Base-by-base conservation (phyloP, 2,113 vertebrate genomes). In the Micronycteris hirsuta region DNA sequence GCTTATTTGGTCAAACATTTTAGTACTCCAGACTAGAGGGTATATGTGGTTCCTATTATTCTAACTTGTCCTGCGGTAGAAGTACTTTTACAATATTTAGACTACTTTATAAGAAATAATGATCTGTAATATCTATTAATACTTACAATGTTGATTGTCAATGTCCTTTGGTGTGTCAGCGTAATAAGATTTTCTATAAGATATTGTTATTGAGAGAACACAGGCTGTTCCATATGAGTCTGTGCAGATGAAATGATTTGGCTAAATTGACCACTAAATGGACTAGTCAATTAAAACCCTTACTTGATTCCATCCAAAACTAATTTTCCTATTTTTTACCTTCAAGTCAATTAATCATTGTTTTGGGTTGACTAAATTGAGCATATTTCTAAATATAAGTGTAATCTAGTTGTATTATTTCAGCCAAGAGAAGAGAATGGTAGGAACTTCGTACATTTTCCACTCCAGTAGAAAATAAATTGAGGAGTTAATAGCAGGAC, bases 261-360 rank as follows among this genome's bases (percentile, higher is more conserved):
- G 26, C 24, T 70, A 19, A 87, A 63, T 47, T 95, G 56, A 24
- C 14, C 41, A 47, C 54, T 56, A 22, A 56, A 56, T 56, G 20
- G 54, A 22, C 20, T 56, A 56, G 41, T 87, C 41, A 89, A 36
- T 74, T 93, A 93, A 85, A 96, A 81, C 1, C 3, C 36, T 78
- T 78, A 78, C 8, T 92, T 87, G 87, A 74, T 87, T 71, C 17
- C 28, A 81, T 74, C 20, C 93, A 63, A 94, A 93, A 63, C n/a
- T 33, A 81, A 89, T 85, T 94, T 94, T 93, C 2, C 45, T 86
- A 13, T 22, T 78, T 26, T 89, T 83, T 83, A 9, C 7, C 26
- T 90, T 88, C 38, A 91, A 76, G 90, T 74, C 38, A 91, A 5
- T 76, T 77, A 93, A 86, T 95, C 8, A 67, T 84, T 91, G 45